These are phyloP conservation scores for Archilochus colubris DNA, from an alignment of 2,113 vertebrate species.

Conservation along the genomic window DNA sequence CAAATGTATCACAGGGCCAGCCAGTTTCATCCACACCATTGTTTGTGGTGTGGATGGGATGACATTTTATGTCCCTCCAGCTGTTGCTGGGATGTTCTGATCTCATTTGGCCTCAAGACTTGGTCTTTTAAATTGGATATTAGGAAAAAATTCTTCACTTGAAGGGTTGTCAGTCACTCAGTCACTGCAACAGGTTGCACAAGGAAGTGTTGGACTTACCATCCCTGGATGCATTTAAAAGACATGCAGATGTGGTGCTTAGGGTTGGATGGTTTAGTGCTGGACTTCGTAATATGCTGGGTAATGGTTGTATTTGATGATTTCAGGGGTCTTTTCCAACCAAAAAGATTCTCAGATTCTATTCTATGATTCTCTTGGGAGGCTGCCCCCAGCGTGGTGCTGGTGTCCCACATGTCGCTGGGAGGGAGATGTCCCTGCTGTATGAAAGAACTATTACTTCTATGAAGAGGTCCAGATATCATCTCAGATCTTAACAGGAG, in stretches of 20 bases:
- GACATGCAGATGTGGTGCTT: no score
- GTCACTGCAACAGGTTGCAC: no score
- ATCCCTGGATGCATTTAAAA: no score
- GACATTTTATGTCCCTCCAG: neutral
- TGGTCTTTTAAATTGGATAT: neutral
- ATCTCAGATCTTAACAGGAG: neutral
- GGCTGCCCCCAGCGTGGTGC: neutral
- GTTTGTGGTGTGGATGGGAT: neutral
- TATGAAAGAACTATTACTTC: neutral
- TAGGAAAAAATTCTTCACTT: no score
- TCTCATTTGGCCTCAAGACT: neutral
- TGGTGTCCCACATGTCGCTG: neutral
- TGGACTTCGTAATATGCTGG: no score
- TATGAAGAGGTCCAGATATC: rapidly evolving
- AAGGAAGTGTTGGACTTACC: no score
- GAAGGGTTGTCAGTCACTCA: no score
- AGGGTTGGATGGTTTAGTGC: no score
- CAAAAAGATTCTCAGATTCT: no score
- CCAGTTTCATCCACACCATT: neutral
- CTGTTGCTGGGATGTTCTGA: neutral
- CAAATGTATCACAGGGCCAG: rapidly evolving
- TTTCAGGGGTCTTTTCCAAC: no score
- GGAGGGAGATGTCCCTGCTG: rapidly evolving
- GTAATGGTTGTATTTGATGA: no score
- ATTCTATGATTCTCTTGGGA: no score